These are phyloP conservation scores for Leguminivora glycinivorella DNA, from an alignment of 1,140 invertebrate species.

Conservation along the genomic window DNA sequence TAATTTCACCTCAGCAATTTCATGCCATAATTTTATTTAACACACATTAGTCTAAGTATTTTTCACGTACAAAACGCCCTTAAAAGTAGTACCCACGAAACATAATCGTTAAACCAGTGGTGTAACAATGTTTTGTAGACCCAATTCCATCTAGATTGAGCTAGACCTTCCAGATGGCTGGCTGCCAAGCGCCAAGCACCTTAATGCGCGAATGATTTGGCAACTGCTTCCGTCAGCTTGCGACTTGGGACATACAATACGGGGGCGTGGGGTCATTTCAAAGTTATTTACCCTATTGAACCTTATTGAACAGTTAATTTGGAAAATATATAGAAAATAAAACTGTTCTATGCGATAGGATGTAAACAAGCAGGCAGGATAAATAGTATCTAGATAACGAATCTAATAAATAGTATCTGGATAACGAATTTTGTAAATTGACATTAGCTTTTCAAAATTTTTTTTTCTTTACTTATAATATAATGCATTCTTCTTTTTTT, in stretches of 20 bases:
- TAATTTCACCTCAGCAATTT: too few relatives aligned
- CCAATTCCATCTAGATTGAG: conserved; percentile 4
- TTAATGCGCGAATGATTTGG: conserved; percentile 15
- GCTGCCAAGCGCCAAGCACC: neutral
- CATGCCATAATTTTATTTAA: too few relatives aligned
- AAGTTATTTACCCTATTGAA: neutral
- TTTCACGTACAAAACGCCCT: neutral
- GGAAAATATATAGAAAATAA: neutral
- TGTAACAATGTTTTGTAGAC: conserved; percentile 3
- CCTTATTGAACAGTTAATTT: neutral
- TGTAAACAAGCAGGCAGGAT: too few relatives aligned
- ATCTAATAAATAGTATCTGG: too few relatives aligned
- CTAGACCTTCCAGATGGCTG: conserved; percentile 12
- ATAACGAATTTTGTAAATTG: too few relatives aligned
- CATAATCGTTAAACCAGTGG: conserved; percentile 2
- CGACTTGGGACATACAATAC: neutral
- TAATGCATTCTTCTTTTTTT: too few relatives aligned
- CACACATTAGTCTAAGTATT: too few relatives aligned
- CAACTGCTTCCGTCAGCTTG: conserved; percentile 9
- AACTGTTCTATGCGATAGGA: too few relatives aligned
- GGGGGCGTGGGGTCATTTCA: neutral
- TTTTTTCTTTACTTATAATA: too few relatives aligned
- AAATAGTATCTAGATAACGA: too few relatives aligned
- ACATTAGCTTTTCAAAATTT: too few relatives aligned
- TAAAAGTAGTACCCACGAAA: neutral